phyloP scores from a whole-genome alignment of 2,797 vertebrate species.

The Alfaro cultratus region DNA sequence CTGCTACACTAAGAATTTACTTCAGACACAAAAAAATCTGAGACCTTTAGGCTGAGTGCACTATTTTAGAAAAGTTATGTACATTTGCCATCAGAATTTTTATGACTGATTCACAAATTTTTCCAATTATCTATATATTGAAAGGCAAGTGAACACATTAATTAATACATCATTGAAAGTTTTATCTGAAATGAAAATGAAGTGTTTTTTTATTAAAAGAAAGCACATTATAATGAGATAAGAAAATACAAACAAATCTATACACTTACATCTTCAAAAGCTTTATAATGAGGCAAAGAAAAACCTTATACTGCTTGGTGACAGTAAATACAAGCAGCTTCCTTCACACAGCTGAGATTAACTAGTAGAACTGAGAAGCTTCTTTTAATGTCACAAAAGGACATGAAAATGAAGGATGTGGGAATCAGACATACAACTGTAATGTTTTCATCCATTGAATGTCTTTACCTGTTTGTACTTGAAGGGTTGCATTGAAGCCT shows the following conservation, averaged over 20 bases:
- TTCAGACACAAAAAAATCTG: neutral
- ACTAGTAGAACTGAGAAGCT: too few relatives aligned
- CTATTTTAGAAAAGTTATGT: neutral
- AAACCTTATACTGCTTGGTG: too few relatives aligned
- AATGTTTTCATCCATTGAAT: too few relatives aligned
- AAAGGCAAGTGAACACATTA: neutral
- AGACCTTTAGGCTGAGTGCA: neutral
- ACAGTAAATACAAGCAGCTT: too few relatives aligned
- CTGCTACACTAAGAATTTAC: neutral
- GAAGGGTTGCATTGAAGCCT: neutral
- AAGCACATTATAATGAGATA: neutral
- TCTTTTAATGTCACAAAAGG: neutral
- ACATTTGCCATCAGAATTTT: neutral
- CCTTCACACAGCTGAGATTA: too few relatives aligned
- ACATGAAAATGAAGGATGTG: neutral
- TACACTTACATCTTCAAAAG: neutral
- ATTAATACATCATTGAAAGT: neutral
- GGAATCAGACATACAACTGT: too few relatives aligned
- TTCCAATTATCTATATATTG: neutral
- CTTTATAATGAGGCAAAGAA: too few relatives aligned
- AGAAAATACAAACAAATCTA: neutral
- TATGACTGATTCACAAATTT: neutral
- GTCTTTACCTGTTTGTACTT: too few relatives aligned
- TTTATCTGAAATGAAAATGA: neutral
- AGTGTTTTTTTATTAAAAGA: neutral